These are phyloP conservation scores for Drosophila formosana DNA, from an alignment of 2,888 invertebrate species.

Conservation along the genomic window DNA sequence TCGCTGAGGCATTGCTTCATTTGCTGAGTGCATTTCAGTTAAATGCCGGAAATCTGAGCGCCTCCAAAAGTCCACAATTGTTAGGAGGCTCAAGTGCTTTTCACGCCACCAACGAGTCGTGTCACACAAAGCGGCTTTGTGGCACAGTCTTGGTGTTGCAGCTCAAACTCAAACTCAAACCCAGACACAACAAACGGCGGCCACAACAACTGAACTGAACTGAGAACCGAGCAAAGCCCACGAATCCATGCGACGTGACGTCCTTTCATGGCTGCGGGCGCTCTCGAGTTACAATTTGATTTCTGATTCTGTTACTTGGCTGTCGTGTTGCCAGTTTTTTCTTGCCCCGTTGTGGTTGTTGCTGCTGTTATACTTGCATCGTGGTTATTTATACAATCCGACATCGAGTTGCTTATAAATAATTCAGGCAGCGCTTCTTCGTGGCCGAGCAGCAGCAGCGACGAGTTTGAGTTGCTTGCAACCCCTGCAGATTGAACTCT, in stretches of 20 bases:
- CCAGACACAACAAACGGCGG: not conserved
- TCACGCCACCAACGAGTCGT: conserved; percentile 64
- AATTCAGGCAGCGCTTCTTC: conserved; percentile 60
- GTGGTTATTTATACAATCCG: conserved; percentile 67
- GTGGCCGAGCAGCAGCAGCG: conserved; percentile 25
- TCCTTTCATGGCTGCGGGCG: conserved; percentile 59
- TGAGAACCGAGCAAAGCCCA: conserved; percentile 3
- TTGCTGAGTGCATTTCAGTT: conserved; percentile 55
- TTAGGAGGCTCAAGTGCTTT: conserved; percentile 68
- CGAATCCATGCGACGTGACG: conserved; percentile 55
- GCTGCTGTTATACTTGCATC: conserved; percentile 47
- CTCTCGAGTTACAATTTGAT: conserved; percentile 76
- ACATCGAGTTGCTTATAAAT: conserved; percentile 62
- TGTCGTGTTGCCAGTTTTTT: conserved; percentile 34
- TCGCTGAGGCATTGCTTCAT: conserved; percentile 22
- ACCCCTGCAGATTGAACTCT: conserved; percentile 54
- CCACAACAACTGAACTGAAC: not conserved
- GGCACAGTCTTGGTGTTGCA: conserved; percentile 33
- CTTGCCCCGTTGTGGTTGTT: conserved; percentile 19
- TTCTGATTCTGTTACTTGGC: conserved; percentile 62
- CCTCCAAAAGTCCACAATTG: conserved; percentile 53
- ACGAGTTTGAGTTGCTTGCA: conserved; percentile 13
- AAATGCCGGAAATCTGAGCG: conserved; percentile 61
- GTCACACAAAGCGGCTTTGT: conserved; percentile 68
- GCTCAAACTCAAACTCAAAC: conserved; percentile 14